Evolutionary conservation across 2,113 vertebrate genomes (phyloP).

Genomic region (Lophius piscatorius): DNA sequence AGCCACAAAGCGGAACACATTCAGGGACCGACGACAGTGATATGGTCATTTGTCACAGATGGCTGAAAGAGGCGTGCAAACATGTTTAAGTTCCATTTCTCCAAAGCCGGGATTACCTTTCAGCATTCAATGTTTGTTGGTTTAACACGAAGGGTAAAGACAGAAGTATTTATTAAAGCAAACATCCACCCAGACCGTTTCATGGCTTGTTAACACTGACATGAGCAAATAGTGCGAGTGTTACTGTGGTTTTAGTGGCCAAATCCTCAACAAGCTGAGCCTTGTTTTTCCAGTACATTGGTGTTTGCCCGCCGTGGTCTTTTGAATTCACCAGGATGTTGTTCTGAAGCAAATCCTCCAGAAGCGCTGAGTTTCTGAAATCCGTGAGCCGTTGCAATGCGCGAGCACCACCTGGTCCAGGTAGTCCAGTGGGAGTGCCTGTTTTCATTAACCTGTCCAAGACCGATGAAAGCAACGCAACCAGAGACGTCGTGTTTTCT

Average conservation of each 20-base stretch:
- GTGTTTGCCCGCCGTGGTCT: neutral
- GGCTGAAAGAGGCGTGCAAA: constrained; percentile 14
- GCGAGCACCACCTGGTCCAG: neutral
- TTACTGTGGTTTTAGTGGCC: constrained; percentile 6
- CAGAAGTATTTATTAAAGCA: neutral
- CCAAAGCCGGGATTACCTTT: neutral
- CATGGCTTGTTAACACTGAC: too few species aligned
- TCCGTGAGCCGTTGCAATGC: neutral
- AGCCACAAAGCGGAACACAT: constrained; percentile 34
- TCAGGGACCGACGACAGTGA: constrained; percentile 37
- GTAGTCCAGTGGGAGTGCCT: neutral
- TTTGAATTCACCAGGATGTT: constrained; percentile 17
- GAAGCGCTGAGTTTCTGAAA: neutral
- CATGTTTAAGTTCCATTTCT: constrained; percentile 2
- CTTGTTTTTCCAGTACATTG: neutral
- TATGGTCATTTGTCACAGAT: constrained; percentile 52
- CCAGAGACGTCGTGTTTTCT: too few species aligned
- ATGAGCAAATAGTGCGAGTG: neutral
- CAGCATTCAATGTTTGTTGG: neutral
- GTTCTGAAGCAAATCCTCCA: constrained; percentile 1
- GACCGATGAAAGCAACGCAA: neutral
- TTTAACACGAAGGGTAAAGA: neutral
- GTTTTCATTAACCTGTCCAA: constrained; percentile 6
- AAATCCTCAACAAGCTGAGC: constrained; percentile 9
- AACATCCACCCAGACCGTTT: too few species aligned